These are phyloP conservation scores for Botrylloides violaceus DNA, from an alignment of 23 tunicate genomes.

Conservation along the genomic window DNA sequence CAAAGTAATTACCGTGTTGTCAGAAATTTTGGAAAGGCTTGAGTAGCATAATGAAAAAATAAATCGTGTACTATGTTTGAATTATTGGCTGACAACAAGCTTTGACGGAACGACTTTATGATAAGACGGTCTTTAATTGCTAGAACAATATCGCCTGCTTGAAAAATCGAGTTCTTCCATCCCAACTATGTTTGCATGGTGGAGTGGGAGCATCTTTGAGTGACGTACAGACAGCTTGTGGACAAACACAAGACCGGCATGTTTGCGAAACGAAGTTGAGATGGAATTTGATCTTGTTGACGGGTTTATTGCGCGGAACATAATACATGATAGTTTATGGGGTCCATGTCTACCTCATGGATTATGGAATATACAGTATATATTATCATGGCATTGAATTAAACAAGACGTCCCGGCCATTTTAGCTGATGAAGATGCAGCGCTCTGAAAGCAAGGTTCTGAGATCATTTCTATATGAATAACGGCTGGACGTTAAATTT, in stretches of 20 bases:
- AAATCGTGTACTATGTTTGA: slow-evolving; percentile 3
- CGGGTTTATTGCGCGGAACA: too few relatives aligned
- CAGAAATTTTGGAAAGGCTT: not conserved
- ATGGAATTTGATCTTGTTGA: too few relatives aligned
- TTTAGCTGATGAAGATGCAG: too few relatives aligned
- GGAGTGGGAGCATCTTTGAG: not conserved
- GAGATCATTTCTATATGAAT: too few relatives aligned
- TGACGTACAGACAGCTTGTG: not conserved
- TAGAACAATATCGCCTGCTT: not conserved
- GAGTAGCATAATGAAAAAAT: not conserved
- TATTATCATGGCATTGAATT: too few relatives aligned
- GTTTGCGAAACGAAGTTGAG: not conserved
- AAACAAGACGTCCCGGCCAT: too few relatives aligned
- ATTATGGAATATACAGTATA: too few relatives aligned
- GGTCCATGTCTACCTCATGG: too few relatives aligned
- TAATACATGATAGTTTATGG: too few relatives aligned
- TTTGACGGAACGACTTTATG: slow-evolving; percentile 8
- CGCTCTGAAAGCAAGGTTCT: too few relatives aligned
- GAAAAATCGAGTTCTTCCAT: not conserved
- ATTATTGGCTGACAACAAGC: not conserved
- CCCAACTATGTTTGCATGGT: not conserved
- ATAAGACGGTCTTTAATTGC: slow-evolving; percentile 17
- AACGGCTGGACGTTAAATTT: too few relatives aligned
- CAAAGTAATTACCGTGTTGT: slow-evolving; percentile 1
- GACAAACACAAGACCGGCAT: not conserved